phyloP scores from a whole-genome alignment of 2,797 vertebrate genomes.

The Sternarchorhynchus goeldii region DNA sequence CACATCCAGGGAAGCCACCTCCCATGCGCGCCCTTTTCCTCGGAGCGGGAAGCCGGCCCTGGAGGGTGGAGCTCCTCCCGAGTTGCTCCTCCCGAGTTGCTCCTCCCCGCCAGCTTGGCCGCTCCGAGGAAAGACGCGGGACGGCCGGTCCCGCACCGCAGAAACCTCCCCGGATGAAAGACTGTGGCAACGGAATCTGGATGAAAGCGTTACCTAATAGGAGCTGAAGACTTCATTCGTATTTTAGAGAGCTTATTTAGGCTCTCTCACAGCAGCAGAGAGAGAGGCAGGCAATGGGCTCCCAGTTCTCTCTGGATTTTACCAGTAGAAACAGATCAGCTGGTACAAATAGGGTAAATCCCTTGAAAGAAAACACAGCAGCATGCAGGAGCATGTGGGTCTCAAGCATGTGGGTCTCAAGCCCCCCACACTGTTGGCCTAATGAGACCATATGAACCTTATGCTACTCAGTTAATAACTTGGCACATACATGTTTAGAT shows the following conservation, averaged over 20 bases:
- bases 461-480: conserved; percentile 10
- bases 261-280: conserved; percentile 16
- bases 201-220: conserved; percentile 40
- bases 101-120: conserved; percentile 4
- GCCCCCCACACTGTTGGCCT: neutral
- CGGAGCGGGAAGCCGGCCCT: conserved; percentile 3
- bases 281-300: neutral
- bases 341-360: neutral
- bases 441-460: conserved; percentile 30
- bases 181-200: neutral
- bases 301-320: neutral
- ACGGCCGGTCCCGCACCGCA: no score
- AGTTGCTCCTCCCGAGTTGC: neutral
- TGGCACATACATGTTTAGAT: no score
- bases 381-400: neutral
- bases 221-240: conserved; percentile 32
- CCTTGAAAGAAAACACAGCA: neutral
- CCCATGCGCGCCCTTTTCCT: neutral
- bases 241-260: conserved; percentile 28
- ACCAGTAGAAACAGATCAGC: neutral
- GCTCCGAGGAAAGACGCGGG: neutral
- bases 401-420: neutral
- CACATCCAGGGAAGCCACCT: conserved; percentile 32
- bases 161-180: conserved; percentile 24
- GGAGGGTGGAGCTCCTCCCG: neutral